Base-by-base conservation (phyloP, 1,140 invertebrate species). In the Cyrtorhinus lividipennis region DNA sequence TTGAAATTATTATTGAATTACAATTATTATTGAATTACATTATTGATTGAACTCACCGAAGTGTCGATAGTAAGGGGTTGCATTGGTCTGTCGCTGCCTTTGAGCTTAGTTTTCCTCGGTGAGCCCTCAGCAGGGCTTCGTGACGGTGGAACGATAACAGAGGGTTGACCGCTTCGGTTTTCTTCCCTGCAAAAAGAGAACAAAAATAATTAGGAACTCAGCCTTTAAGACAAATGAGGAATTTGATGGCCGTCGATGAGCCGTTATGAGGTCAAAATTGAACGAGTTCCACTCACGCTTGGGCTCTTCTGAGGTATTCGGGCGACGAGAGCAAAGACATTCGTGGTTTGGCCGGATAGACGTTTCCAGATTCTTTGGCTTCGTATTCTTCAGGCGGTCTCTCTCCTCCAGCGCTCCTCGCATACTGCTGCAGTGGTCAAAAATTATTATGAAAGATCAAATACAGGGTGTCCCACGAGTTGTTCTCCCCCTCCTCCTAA, bases 111-210 rank as follows among this genome's bases (percentile, higher is more conserved):
- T 53, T 53, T 53, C 12, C 3, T 8, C 8, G 10, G 48, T 5
- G 30, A 38, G 48, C 12, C 48, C 10, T 53, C 48, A 15, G 48
- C 20, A 8, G 48, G 48, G 48, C 48, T 53, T 53, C 48, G 10
- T 5, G 48, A 53, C 5, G 48, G 48, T 5, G 48, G 48, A 5
- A 53, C 20, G 48, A 53, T 53, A 20, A 53, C 48, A 15, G 48
- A 53, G 5, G 48, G 8, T 20, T 53, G 48, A 3, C 20, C 20
- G 10, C 48, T 53, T 20, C 48, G 8, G 18, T 22, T 53, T 10
- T 53, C 48, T 22, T 53, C 48, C 48, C 48, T 53, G 48, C 8
- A 53, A 53, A 44, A 44, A 44, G n/a, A n/a, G n/a, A n/a, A n/a
- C n/a, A n/a, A n/a, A n/a, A n/a, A n/a, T n/a, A n/a, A n/a, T n/a